A percentile compares a stretch with the other conserved stretches of the same genome.
Evolutionary conservation across 2,888 invertebrate genomes (phyloP).

Genomic region (Penaeus monodon): DNA sequence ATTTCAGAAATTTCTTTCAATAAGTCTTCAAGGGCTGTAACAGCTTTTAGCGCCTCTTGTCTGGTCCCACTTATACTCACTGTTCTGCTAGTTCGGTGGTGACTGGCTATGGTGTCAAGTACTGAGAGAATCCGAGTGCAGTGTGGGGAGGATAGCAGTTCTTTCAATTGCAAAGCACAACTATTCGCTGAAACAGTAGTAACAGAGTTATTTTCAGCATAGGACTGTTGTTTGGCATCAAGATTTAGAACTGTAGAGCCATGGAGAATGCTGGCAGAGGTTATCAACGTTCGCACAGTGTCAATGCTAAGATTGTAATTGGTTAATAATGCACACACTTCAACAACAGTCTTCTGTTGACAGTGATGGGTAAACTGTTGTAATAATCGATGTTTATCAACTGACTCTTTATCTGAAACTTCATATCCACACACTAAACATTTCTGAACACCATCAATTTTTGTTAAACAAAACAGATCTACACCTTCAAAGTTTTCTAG

Average conservation of each 20-base stretch:
- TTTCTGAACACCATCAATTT: constrained; percentile 5
- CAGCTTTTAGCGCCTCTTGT: constrained; percentile 54
- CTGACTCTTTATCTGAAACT: constrained; percentile 24
- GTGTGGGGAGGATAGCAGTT: constrained; percentile 47
- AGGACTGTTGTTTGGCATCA: constrained; percentile 36
- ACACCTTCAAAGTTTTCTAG: constrained; percentile 28
- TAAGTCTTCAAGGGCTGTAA: constrained; percentile 52
- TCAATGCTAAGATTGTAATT: constrained; percentile 49
- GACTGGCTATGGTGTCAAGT: constrained; percentile 41
- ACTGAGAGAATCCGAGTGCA: constrained; percentile 40
- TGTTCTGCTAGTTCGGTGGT: constrained; percentile 28
- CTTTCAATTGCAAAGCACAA: constrained; percentile 35
- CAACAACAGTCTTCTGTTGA: constrained; percentile 35
- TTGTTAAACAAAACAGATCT: constrained; percentile 25
- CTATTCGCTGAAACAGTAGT: constrained; percentile 7
- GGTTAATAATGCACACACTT: constrained; percentile 50
- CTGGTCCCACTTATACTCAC: constrained; percentile 42
- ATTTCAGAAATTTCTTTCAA: constrained; percentile 55
- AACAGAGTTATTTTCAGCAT: not conserved
- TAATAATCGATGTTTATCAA: constrained; percentile 38
- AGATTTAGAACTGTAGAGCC: constrained; percentile 29
- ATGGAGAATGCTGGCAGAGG: constrained; percentile 40
- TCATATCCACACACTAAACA: constrained; percentile 46
- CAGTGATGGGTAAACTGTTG: constrained; percentile 41
- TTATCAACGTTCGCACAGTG: constrained; percentile 32